phyloP scores from a whole-genome alignment of 2,113 vertebrate genomes.

The Phoxinus phoxinus region DNA sequence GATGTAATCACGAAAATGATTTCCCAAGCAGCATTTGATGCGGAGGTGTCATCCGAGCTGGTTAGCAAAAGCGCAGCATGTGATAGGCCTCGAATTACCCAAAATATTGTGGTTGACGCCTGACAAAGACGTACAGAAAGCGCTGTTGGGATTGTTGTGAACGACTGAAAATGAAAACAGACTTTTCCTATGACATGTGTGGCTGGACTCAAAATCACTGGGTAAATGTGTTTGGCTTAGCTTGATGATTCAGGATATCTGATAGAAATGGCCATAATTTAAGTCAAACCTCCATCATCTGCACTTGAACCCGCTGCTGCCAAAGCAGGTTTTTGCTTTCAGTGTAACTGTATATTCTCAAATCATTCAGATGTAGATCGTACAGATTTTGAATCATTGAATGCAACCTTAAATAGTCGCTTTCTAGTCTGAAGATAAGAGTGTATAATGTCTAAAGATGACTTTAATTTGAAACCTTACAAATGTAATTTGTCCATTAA shows the following conservation, averaged over 20 bases:
- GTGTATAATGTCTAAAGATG: not conserved
- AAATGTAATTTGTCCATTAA: not conserved
- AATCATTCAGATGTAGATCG: constrained; percentile 7
- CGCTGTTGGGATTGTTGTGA: not conserved
- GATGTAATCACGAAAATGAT: constrained; percentile 18
- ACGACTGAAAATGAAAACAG: constrained; percentile 31
- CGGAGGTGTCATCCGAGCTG: not conserved
- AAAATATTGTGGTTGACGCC: not conserved
- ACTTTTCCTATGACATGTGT: constrained; percentile 1
- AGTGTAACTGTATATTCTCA: constrained; percentile 3
- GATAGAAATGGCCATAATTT: not conserved
- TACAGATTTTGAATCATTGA: not conserved
- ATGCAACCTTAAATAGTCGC: not conserved
- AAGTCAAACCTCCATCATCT: not conserved
- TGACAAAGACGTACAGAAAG: not conserved
- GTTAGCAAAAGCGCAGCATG: not conserved
- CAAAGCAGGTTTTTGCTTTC: constrained; percentile 25
- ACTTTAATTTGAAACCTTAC: not conserved
- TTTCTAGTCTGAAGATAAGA: constrained; percentile 2
- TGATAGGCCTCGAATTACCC: not conserved
- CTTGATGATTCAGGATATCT: not conserved
- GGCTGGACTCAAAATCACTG: not conserved
- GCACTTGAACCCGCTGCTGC: constrained; percentile 3
- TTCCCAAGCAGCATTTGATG: not conserved
- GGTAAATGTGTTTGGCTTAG: constrained; percentile 26